Conservation (phyloP, 2,113 vertebrate species). For the Damaliscus lunatus region DNA sequence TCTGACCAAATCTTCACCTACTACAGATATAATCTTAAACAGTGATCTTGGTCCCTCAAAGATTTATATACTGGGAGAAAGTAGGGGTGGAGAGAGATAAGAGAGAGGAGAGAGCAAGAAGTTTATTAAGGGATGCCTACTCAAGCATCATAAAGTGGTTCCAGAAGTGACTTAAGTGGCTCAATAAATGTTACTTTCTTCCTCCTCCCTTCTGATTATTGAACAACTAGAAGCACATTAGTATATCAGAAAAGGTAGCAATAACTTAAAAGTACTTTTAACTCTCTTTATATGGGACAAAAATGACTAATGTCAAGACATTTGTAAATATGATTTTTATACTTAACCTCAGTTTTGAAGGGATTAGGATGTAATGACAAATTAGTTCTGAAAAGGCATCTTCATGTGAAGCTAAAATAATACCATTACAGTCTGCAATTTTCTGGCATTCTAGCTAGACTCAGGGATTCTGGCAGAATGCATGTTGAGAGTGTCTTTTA, state of each 20-base stretch:
- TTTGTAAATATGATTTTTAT: not conserved
- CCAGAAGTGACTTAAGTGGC: not conserved
- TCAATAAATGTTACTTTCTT: not conserved
- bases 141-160: not conserved
- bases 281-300: not conserved
- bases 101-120: not conserved
- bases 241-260: not conserved
- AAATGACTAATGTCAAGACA: not conserved
- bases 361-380: not conserved
- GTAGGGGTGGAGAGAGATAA: not conserved
- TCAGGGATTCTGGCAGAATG: not conserved
- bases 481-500: not conserved
- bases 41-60: not conserved
- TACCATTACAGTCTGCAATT: not conserved
- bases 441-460: not conserved
- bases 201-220: not conserved
- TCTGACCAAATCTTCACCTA: not conserved
- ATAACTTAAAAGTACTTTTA: not conserved
- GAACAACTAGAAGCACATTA: not conserved
- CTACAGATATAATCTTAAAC: not conserved
- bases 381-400: not conserved
- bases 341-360: not conserved
- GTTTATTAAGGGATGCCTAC: not conserved
- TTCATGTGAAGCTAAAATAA: not conserved
- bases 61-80: not conserved